These are phyloP conservation scores for Penaeus monodon DNA, from an alignment of 2,888 invertebrate genomes.

Conservation along the genomic window DNA sequence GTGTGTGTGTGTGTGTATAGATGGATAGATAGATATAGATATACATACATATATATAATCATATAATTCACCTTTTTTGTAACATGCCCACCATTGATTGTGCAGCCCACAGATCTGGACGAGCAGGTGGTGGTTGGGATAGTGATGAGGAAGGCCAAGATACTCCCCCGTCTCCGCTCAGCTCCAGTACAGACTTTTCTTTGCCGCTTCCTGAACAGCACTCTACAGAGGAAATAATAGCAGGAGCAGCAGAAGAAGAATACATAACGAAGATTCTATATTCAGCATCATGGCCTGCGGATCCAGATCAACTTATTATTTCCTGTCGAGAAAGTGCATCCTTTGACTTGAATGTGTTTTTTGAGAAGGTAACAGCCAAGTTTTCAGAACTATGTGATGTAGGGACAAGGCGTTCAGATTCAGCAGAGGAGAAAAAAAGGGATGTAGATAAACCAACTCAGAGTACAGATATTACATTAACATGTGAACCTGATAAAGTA, in stretches of 20 bases:
- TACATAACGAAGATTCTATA: constrained; percentile 27
- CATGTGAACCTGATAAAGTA: not conserved
- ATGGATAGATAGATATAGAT: not conserved
- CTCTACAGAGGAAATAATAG: not conserved
- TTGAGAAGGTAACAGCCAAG: constrained; percentile 13
- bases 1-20: no score
- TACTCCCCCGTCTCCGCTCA: constrained; percentile 26
- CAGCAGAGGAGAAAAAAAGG: not conserved
- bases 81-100: no score
- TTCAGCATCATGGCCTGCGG: constrained; percentile 34
- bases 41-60: not conserved
- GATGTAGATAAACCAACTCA: not conserved
- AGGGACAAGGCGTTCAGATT: no score
- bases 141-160: constrained; percentile 64
- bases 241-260: constrained; percentile 33
- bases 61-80: no score
- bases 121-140: constrained; percentile 67
- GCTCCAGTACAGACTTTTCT: constrained; percentile 34
- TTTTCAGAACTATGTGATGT: not conserved
- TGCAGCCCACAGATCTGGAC: constrained; percentile 66
- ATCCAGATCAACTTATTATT: constrained; percentile 35
- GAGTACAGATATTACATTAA: not conserved
- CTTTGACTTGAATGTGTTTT: constrained; percentile 22
- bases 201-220: constrained; percentile 6
- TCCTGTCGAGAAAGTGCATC: constrained; percentile 38